Conservation (phyloP, 2,888 invertebrate genomes). For the Tribolium freemani region DNA sequence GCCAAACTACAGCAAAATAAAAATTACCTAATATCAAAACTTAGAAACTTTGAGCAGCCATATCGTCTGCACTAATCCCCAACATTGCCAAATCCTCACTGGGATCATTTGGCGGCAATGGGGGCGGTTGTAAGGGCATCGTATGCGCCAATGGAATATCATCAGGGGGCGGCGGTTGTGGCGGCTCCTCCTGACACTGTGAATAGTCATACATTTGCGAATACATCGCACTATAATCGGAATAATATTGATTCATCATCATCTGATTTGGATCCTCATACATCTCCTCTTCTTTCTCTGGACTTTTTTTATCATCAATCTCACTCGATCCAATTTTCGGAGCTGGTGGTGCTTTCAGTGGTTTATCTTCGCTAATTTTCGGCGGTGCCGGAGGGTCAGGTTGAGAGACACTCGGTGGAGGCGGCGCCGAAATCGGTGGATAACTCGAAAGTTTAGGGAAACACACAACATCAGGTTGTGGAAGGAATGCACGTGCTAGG, state of each 20-base stretch:
- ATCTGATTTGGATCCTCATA: slow-evolving; percentile 53
- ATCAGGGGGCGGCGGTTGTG: slow-evolving; percentile 47
- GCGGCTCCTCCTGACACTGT: slow-evolving; percentile 46
- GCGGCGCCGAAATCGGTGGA: slow-evolving; percentile 55
- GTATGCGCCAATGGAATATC: slow-evolving; percentile 60
- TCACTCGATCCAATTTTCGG: slow-evolving; percentile 45
- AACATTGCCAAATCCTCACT: slow-evolving; percentile 85
- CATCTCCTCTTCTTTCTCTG: slow-evolving; percentile 48
- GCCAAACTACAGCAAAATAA: slow-evolving; percentile 2
- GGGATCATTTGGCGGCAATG: slow-evolving; percentile 68
- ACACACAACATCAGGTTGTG: slow-evolving; percentile 66
- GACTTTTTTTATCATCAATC: slow-evolving; percentile 35
- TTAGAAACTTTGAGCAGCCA: slow-evolving; percentile 71
- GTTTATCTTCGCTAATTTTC: slow-evolving; percentile 52
- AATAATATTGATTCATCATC: slow-evolving; percentile 58
- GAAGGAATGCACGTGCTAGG: slow-evolving; percentile 65
- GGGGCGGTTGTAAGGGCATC: slow-evolving; percentile 65
- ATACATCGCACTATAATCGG: slow-evolving; percentile 61
- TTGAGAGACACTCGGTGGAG: slow-evolving; percentile 54
- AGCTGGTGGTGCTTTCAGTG: slow-evolving; percentile 51
- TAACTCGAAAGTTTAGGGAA: slow-evolving; percentile 65
- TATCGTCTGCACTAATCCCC: slow-evolving; percentile 88
- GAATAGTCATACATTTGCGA: slow-evolving; percentile 60
- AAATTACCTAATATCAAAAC: slow-evolving; percentile 1
- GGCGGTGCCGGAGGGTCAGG: slow-evolving; percentile 61